Percentiles rank a stretch among this genome's conserved stretches.
These are phyloP conservation scores for Diplosoma virens DNA, from an alignment of 23 tunicate species.

Conservation along the genomic window DNA sequence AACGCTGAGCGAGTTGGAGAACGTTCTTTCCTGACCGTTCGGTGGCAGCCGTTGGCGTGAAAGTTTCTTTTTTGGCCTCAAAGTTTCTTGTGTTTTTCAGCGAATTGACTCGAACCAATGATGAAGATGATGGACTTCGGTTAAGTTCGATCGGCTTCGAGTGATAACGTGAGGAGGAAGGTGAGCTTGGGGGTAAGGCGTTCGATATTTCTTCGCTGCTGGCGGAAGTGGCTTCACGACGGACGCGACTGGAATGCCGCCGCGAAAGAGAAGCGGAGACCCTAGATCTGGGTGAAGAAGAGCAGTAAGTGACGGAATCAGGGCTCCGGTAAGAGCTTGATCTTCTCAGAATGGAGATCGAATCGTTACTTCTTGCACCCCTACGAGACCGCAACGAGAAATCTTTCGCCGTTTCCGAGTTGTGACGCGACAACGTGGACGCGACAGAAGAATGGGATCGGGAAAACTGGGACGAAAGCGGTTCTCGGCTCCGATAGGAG, in stretches of 20 bases:
- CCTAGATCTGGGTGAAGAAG: neutral
- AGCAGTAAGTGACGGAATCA: no score
- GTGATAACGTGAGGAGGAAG: no score
- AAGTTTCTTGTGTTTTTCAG: no score
- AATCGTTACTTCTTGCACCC: neutral
- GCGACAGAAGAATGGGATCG: neutral
- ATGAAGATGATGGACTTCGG: no score
- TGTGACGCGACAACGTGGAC: neutral
- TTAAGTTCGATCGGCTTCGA: no score
- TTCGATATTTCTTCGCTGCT: no score
- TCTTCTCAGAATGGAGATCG: neutral
- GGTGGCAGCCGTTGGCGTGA: no score
- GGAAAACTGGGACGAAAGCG: neutral
- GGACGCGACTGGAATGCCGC: neutral
- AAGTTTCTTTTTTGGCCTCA: no score
- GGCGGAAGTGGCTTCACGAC: constrained; percentile 25
- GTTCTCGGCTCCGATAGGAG: neutral
- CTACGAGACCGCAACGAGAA: neutral
- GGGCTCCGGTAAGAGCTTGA: neutral
- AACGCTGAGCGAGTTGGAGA: constrained; percentile 14
- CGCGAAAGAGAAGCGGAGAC: neutral
- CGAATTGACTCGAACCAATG: no score
- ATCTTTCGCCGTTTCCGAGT: neutral
- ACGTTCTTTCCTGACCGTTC: neutral
- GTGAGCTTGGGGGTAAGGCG: no score